These are phyloP conservation scores for Helicoverpa assulta DNA, from an alignment of 2,888 invertebrate species.

Conservation along the genomic window DNA sequence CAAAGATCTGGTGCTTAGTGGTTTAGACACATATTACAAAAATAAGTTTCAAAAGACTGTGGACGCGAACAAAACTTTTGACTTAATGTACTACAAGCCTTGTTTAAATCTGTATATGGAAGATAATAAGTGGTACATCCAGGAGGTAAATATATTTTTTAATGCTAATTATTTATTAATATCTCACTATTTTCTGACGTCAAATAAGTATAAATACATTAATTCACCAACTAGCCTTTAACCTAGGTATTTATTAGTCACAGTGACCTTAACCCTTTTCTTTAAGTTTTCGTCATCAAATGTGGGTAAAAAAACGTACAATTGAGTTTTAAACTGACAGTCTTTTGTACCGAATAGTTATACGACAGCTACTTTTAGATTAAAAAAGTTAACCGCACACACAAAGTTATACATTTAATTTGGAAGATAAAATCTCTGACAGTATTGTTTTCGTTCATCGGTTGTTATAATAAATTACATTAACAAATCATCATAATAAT, in stretches of 20 bases:
- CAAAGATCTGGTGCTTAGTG: constrained; percentile 67
- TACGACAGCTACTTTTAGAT: too few species aligned
- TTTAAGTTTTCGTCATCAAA: background rate
- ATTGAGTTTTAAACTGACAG: too few species aligned
- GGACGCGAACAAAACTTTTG: constrained; percentile 62
- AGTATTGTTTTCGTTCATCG: too few species aligned
- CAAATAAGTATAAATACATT: background rate
- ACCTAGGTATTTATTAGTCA: background rate
- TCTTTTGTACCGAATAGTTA: too few species aligned
- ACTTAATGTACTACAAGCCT: constrained; percentile 68
- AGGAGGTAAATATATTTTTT: constrained; percentile 71
- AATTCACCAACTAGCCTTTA: background rate
- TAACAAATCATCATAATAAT: too few species aligned
- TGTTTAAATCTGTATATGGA: constrained; percentile 69
- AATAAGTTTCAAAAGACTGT: constrained; percentile 64
- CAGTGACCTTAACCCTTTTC: background rate
- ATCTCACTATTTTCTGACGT: background rate
- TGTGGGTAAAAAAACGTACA: background rate
- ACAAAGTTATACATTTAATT: too few species aligned
- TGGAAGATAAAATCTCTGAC: too few species aligned
- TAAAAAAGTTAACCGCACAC: too few species aligned
- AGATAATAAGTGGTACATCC: constrained; percentile 72
- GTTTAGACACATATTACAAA: constrained; percentile 68
- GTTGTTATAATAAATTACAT: too few species aligned
- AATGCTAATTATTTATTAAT: background rate